Evolutionary conservation across 2,797 vertebrate genomes (phyloP).

Genomic region (Austrolebias charrua): DNA sequence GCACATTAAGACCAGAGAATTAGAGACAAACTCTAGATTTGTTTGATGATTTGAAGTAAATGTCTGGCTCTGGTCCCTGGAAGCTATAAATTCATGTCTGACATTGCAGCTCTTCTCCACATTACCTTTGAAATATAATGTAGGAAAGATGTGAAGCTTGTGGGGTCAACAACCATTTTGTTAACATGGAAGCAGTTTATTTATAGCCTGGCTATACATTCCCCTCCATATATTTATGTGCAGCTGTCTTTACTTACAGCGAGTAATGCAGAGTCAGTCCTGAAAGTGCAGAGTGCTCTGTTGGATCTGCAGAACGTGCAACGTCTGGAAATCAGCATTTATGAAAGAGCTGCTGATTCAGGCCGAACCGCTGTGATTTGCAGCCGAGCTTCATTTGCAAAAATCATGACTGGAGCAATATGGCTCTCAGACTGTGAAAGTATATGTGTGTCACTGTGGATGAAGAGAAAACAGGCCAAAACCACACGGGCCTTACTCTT

Average conservation of each 20-base stretch:
- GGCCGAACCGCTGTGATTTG: constrained; percentile 65
- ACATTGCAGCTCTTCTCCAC: neutral
- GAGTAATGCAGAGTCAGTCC: constrained; percentile 26
- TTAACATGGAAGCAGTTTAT: constrained; percentile 3
- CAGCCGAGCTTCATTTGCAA: constrained; percentile 71
- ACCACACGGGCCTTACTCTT: constrained; percentile 16
- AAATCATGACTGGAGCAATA: constrained; percentile 70
- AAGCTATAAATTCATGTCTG: neutral
- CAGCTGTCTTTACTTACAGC: constrained; percentile 33
- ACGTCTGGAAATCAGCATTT: constrained; percentile 63
- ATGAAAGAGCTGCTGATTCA: constrained; percentile 76
- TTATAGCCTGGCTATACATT: constrained; percentile 6
- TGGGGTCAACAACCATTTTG: constrained; percentile 5
- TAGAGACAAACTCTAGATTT: no score
- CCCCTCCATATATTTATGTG: constrained; percentile 21
- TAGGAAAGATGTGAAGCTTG: neutral
- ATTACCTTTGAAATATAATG: neutral
- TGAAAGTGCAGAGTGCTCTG: constrained; percentile 13
- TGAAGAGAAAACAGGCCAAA: constrained; percentile 34
- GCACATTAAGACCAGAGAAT: no score
- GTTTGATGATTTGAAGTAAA: no score
- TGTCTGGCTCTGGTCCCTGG: no score
- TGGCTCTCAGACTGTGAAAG: constrained; percentile 31
- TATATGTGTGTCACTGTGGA: constrained; percentile 27
- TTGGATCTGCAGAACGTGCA: constrained; percentile 48